Percentiles rank a stretch among this genome's conserved stretches.
phyloP scores from a whole-genome alignment of 2,888 invertebrate species.

The Aphodius granarius region DNA sequence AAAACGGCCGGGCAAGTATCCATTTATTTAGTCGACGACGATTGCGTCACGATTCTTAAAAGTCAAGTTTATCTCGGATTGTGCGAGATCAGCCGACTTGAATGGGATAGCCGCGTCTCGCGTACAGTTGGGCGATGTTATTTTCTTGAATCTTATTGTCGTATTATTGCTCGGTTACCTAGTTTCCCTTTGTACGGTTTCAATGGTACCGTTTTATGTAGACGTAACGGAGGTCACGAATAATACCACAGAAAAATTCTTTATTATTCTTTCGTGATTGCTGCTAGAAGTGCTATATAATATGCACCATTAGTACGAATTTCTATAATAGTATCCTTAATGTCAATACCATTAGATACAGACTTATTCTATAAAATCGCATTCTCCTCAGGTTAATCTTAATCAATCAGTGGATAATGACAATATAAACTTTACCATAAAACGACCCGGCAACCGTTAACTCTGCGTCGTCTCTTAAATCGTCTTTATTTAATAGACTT shows the following conservation, averaged over 20 bases:
- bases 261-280: background rate
- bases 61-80: background rate
- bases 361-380: no score
- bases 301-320: background rate
- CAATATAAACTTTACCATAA: background rate
- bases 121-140: background rate
- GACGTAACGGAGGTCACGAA: background rate
- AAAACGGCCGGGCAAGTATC: background rate
- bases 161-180: background rate
- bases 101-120: background rate
- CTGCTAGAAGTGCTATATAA: background rate
- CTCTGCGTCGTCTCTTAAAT: background rate
- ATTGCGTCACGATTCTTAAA: background rate
- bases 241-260: background rate
- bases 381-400: background rate
- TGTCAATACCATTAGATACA: background rate
- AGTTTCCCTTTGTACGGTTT: background rate
- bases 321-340: background rate
- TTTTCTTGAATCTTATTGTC: background rate
- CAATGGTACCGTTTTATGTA: background rate
- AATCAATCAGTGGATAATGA: background rate
- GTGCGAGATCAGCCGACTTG: background rate
- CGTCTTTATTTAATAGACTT: background rate
- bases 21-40: background rate
- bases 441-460: background rate